Percentiles rank a stretch among this genome's conserved stretches.
These are phyloP conservation scores for Pelobates fuscus DNA, from an alignment of 2,113 vertebrate genomes.

Conservation along the genomic window DNA sequence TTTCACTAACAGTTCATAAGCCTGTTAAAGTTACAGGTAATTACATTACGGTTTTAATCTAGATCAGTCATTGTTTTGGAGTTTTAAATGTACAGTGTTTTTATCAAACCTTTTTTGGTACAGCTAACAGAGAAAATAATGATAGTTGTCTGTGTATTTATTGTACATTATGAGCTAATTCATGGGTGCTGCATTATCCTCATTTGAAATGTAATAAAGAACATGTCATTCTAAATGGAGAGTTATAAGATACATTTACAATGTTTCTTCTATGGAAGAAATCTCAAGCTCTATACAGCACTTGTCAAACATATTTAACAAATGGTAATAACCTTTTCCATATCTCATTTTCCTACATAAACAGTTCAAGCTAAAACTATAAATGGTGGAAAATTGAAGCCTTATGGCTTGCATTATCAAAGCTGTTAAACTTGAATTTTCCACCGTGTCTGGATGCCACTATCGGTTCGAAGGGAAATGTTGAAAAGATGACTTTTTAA, in stretches of 20 bases:
- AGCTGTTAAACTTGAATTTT: slow-evolving; percentile 66
- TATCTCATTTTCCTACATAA: slow-evolving; percentile 67
- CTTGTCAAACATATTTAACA: slow-evolving; percentile 69
- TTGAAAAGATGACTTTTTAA: slow-evolving; percentile 65
- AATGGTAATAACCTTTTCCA: slow-evolving; percentile 66
- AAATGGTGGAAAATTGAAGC: slow-evolving; percentile 74
- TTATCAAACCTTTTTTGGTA: no score
- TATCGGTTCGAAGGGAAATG: slow-evolving; percentile 56
- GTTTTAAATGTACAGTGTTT: no score
- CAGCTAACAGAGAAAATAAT: no score
- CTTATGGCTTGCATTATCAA: slow-evolving; percentile 62
- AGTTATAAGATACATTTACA: slow-evolving; percentile 60
- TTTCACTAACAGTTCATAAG: no score
- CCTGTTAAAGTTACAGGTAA: no score
- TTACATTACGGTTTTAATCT: no score
- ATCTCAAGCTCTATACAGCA: slow-evolving; percentile 57
- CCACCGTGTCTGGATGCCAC: slow-evolving; percentile 61
- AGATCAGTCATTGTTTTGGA: no score
- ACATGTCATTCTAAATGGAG: slow-evolving; percentile 56
- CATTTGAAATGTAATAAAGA: slow-evolving; percentile 34
- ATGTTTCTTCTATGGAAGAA: slow-evolving; percentile 58
- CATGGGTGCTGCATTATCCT: background rate
- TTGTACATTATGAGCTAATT: background rate
- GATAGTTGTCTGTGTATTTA: no score
- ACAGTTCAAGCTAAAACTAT: slow-evolving; percentile 67